phyloP scores from a whole-genome alignment of 2,113 vertebrate species.

The Gavia stellata region DNA sequence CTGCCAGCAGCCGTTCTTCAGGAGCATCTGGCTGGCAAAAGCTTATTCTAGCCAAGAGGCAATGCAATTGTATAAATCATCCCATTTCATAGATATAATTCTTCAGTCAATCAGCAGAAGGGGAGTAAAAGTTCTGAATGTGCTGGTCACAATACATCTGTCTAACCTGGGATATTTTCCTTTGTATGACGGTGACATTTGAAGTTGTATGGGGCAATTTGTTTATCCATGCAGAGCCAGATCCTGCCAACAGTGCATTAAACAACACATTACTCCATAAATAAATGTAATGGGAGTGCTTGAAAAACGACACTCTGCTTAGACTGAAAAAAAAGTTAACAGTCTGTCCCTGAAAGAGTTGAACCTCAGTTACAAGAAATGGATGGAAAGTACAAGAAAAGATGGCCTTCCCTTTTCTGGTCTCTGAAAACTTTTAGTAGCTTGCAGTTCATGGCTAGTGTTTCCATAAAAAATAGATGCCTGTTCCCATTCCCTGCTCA shows the following conservation, averaged over 20 bases:
- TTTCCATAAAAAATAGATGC: background rate
- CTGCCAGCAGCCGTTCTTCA: background rate
- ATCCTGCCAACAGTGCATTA: background rate
- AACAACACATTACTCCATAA: background rate
- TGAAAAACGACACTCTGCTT: background rate
- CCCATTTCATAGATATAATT: background rate
- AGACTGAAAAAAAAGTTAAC: background rate
- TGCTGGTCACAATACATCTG: background rate
- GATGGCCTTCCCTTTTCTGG: background rate
- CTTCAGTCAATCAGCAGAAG: background rate
- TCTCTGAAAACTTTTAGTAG: background rate
- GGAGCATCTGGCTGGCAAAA: conserved; percentile 3
- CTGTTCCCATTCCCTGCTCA: background rate
- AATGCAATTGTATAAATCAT: background rate
- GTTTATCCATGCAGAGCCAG: background rate
- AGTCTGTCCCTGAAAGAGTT: background rate
- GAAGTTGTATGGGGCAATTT: background rate
- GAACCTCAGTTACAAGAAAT: background rate
- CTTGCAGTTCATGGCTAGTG: background rate
- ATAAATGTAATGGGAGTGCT: background rate
- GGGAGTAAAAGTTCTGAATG: background rate
- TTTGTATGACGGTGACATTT: background rate
- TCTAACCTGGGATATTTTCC: background rate
- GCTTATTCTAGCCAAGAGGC: conserved; percentile 5
- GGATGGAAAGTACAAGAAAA: background rate